phyloP scores from a whole-genome alignment of 2,797 vertebrate genomes.

The Acrossocheilus fasciatus region DNA sequence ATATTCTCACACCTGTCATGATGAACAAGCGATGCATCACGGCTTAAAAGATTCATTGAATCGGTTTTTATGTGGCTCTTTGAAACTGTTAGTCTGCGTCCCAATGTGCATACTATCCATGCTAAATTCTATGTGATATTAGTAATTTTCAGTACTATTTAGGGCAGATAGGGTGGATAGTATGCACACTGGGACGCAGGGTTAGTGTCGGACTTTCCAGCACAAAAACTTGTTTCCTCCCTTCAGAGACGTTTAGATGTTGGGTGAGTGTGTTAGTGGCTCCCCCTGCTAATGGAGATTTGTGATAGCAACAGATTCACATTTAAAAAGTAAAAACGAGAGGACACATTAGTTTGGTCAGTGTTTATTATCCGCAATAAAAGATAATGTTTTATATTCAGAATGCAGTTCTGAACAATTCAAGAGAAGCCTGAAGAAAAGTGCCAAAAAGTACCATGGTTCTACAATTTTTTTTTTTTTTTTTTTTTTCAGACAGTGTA shows the following conservation, averaged over 20 bases:
- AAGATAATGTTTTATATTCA: not conserved
- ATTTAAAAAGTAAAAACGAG: not conserved
- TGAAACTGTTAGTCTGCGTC: not conserved
- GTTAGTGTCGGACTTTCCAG: too few species aligned
- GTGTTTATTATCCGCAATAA: constrained; percentile 8
- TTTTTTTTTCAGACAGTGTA: not conserved
- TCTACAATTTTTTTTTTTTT: not conserved
- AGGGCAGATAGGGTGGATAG: too few species aligned
- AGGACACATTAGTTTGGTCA: not conserved
- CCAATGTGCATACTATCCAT: too few species aligned
- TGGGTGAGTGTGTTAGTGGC: not conserved
- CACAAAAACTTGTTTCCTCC: not conserved
- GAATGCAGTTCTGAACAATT: not conserved
- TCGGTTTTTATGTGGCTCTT: not conserved
- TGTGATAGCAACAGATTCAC: not conserved
- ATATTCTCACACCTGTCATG: not conserved
- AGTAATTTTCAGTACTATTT: too few species aligned
- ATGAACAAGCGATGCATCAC: not conserved
- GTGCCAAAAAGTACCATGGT: not conserved
- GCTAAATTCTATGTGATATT: too few species aligned
- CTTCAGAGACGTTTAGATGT: not conserved
- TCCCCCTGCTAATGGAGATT: not conserved
- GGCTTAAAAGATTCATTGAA: not conserved
- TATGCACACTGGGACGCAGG: too few species aligned
- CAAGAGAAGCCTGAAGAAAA: not conserved